Evolutionary conservation across 2,888 invertebrate species (phyloP), one percentile per base, ranked within the genome.

Genomic region (Ichneumon xanthorius): DNA sequence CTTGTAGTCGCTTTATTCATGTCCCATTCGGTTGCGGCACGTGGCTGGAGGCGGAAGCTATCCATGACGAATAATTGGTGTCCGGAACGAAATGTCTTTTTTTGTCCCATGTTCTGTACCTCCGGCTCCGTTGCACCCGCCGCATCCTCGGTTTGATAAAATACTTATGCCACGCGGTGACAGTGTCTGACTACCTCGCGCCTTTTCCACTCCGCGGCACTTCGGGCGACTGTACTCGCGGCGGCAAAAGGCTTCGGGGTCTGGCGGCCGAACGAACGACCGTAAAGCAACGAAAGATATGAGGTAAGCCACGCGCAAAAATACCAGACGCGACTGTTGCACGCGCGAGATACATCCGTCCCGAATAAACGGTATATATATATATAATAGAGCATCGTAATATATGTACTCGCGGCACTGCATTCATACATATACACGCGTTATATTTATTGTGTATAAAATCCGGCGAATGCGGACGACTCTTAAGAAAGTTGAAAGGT

Each of bases 211-310:
- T 78, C 72, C 16, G 37, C 58, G 22, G 63, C 67, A 37, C 50
- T 58, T 80, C 73, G 30, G 81, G 81, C 75, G 70, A 80, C 40
- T 48, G 4, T 5, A 58, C 58, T 26, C 72, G 45, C 50, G 26
- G 30, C 53, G 63, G 75, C 53, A 53, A 30, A 63, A 40, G 11
- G 37, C 75, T 75, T 45, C 45, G 45, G 19, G 30, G 30, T 26
- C 72, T 37, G 75, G n/a, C 67, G 37, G 71, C 55, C 50, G 67
- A 78, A 80, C 30, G 78, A 63, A 85, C 73, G 85, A 86, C 86
- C 89, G 71, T 90, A 90, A 90, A 90, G 72, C 87, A 89, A 82
- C 68, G 86, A 88, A 81, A 90, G 87, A 90, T 90, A 89, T 88
- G 88, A 81, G 45, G 80, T 55, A 14, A 63, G 75, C 70, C 71